phyloP scores from a whole-genome alignment of 1,140 invertebrate species.

The Lethrus apterus region DNA sequence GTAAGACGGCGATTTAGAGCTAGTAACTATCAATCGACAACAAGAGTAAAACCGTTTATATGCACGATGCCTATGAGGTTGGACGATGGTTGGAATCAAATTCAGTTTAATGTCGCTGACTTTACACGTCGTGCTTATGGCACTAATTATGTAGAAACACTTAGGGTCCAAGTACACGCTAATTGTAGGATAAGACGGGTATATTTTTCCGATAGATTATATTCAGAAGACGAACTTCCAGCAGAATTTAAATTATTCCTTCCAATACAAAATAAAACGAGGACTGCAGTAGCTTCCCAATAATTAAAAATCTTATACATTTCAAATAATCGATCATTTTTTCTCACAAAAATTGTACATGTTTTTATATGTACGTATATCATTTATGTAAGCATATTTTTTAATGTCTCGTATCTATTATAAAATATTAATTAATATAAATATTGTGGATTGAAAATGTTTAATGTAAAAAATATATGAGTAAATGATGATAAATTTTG shows the following conservation, averaged over 20 bases:
- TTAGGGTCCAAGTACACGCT: conserved; percentile 96
- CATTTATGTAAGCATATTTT: no score
- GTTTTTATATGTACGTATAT: no score
- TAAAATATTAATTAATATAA: no score
- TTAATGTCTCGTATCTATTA: no score
- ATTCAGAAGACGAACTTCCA: conserved; percentile 98
- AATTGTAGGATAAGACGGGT: conserved; percentile 97
- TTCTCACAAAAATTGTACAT: neutral
- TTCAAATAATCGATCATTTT: neutral
- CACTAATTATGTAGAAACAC: conserved; percentile 98
- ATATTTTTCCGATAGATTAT: conserved; percentile 97
- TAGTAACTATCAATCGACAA: conserved; percentile 97
- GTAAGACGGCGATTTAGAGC: conserved; percentile 90
- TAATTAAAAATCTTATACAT: no score
- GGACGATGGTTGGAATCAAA: conserved; percentile 98
- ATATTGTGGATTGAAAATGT: no score
- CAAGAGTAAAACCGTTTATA: conserved; percentile 96
- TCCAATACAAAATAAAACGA: conserved; percentile 56
- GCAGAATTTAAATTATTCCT: conserved; percentile 98
- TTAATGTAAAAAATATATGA: no score
- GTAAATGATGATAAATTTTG: no score
- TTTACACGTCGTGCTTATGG: conserved; percentile 97
- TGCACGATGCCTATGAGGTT: conserved; percentile 99
- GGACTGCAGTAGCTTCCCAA: conserved; percentile 24
- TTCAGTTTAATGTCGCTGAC: conserved; percentile 98